Conservation (phyloP, 2,888 invertebrate genomes). For the Drosophila rubida region DNA sequence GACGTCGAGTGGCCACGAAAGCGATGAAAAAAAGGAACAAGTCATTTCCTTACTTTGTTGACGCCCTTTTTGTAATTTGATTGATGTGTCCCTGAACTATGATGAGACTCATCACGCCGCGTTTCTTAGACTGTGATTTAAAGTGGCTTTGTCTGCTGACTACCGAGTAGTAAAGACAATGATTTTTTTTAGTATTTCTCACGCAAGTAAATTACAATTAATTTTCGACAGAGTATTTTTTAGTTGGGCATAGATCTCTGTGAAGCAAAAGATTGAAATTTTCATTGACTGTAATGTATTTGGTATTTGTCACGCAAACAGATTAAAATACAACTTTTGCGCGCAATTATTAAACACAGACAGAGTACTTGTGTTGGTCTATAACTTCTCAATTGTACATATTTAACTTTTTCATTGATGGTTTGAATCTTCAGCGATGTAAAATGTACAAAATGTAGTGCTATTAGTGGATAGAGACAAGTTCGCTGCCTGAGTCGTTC, state of each 20-base stretch:
- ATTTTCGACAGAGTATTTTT: neutral
- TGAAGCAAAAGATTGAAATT: too few species aligned
- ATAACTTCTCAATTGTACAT: neutral
- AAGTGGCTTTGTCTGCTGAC: neutral
- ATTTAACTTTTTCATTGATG: neutral
- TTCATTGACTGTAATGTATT: too few species aligned
- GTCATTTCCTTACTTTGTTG: constrained; percentile 52
- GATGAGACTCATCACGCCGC: neutral
- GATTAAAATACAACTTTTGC: neutral
- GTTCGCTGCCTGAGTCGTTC: constrained; percentile 56
- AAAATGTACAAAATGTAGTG: constrained; percentile 1
- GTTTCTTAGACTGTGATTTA: neutral
- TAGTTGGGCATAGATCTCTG: too few species aligned
- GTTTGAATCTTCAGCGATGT: constrained; percentile 10
- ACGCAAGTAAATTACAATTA: neutral
- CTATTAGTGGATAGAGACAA: neutral
- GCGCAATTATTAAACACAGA: too few species aligned
- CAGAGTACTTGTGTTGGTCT: neutral
- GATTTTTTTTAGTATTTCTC: neutral
- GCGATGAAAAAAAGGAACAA: constrained; percentile 37
- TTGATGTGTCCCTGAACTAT: constrained; percentile 12
- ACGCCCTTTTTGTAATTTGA: constrained; percentile 3
- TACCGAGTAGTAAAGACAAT: neutral
- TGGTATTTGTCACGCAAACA: neutral
- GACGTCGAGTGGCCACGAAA: constrained; percentile 16